Percentiles rank a stretch among this genome's conserved stretches.
Conservation (phyloP, 2,888 invertebrate species). For the Platycnemis pennipes region DNA sequence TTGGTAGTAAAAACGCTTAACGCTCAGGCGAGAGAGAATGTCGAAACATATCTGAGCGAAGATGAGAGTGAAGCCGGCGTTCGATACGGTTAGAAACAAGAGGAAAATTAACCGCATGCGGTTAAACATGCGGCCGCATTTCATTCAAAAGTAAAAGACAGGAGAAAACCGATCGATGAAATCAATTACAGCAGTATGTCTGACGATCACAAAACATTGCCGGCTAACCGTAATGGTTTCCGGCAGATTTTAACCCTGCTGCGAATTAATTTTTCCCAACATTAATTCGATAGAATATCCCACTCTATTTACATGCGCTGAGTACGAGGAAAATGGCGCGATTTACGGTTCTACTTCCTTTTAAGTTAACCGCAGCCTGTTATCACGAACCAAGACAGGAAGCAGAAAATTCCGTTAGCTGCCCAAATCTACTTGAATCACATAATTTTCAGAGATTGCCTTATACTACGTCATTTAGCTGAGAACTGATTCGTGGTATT, state of each 20-base stretch:
- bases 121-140: not conserved
- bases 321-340: not conserved
- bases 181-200: not conserved
- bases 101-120: not conserved
- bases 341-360: not conserved
- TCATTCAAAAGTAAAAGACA: not conserved
- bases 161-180: not conserved
- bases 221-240: not conserved
- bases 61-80: not conserved
- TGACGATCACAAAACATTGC: not conserved
- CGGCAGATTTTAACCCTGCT: not conserved
- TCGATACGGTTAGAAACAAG: not conserved
- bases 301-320: no score
- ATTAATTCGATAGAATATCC: not conserved
- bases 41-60: not conserved
- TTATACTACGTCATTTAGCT: no score
- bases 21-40: not conserved
- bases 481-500: no score
- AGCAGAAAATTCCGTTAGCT: not conserved
- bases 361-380: not conserved
- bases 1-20: not conserved
- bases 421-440: not conserved
- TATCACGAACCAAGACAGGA: not conserved
- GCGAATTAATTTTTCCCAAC: no score
- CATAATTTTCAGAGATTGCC: no score